phyloP scores from a whole-genome alignment of 2,797 vertebrate genomes.

The Oreonectes daqikongensis region DNA sequence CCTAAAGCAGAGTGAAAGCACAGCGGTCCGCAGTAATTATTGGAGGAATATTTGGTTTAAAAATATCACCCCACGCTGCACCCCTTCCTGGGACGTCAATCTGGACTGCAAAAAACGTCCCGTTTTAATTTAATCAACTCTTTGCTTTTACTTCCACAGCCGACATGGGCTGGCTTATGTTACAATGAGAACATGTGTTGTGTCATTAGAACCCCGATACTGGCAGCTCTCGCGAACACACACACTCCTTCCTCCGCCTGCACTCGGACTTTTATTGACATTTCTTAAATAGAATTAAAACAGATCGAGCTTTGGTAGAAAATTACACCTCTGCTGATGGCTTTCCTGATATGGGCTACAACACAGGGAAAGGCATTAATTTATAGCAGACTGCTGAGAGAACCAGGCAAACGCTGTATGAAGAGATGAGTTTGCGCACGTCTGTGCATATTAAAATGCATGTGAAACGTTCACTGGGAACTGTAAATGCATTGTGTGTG shows the following conservation, averaged over 20 bases:
- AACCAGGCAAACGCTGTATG: constrained; percentile 3
- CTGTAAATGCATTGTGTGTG: constrained; percentile 24
- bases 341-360: constrained; percentile 36
- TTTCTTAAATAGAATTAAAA: constrained; percentile 52
- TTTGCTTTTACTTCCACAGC: constrained; percentile 62
- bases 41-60: constrained; percentile 78
- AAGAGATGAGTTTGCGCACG: constrained; percentile 39
- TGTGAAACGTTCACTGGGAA: not conserved
- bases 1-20: constrained; percentile 33
- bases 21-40: constrained; percentile 44
- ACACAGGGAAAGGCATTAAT: constrained; percentile 31
- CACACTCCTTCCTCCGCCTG: constrained; percentile 14
- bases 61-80: constrained; percentile 79
- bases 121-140: constrained; percentile 57
- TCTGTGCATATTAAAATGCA: constrained; percentile 25
- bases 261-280: constrained; percentile 40
- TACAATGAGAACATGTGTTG: constrained; percentile 76
- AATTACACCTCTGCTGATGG: constrained; percentile 47
- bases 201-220: constrained; percentile 72
- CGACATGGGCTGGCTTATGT: constrained; percentile 73
- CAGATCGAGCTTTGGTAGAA: constrained; percentile 35
- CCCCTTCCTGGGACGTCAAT: constrained; percentile 80
- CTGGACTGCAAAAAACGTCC: constrained; percentile 64
- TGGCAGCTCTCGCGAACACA: constrained; percentile 36
- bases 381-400: constrained; percentile 14